phyloP scores from a whole-genome alignment of 2,888 invertebrate species.

The Cataglyphis cursor region DNA sequence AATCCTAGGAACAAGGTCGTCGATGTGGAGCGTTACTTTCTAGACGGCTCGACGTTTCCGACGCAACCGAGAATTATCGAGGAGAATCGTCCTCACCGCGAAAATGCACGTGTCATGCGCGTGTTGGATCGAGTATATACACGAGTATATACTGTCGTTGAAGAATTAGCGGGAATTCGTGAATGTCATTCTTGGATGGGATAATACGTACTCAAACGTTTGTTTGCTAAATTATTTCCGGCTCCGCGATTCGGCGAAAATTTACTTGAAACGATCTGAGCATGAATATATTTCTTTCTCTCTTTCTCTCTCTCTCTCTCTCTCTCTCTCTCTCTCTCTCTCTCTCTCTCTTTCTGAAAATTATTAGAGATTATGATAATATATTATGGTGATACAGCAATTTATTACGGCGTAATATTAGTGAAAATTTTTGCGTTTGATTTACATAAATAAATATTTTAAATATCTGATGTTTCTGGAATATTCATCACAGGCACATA shows the following conservation, averaged over 20 bases:
- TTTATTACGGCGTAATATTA: neutral
- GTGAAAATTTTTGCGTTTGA: neutral
- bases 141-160: neutral
- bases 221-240: neutral
- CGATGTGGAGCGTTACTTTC: slow-evolving; percentile 76
- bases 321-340: neutral
- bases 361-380: neutral
- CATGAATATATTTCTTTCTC: neutral
- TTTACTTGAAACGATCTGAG: neutral
- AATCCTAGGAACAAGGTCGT: slow-evolving; percentile 75
- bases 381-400: neutral
- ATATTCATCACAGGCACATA: neutral
- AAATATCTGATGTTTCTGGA: neutral
- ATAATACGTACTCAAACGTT: neutral
- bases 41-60: slow-evolving; percentile 60
- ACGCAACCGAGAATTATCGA: slow-evolving; percentile 12
- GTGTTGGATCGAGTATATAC: neutral
- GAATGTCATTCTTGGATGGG: neutral
- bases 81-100: slow-evolving; percentile 27
- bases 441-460: neutral
- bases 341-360: neutral
- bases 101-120: slow-evolving; percentile 29
- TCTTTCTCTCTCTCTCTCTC: too few relatives aligned
- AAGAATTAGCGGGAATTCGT: neutral
- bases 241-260: neutral